Percentiles rank a stretch among this genome's conserved stretches.
These are phyloP conservation scores for Urocyon cinereoargenteus DNA, from an alignment of 2,797 vertebrate species.

Conservation along the genomic window DNA sequence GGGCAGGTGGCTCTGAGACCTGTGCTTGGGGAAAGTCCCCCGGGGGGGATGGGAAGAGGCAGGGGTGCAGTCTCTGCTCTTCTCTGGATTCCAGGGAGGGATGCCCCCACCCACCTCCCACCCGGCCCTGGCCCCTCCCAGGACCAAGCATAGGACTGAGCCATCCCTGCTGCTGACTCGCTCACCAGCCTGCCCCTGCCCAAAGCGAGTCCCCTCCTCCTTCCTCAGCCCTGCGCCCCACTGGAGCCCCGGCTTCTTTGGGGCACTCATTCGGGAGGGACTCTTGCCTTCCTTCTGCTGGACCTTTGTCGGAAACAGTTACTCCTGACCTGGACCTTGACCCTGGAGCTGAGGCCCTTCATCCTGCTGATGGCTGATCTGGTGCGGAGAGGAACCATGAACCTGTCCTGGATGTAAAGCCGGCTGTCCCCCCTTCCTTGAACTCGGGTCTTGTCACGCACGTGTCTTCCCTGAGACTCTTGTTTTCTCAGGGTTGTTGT, in stretches of 20 bases:
- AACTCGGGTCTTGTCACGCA: accelerated
- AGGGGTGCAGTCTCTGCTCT: neutral
- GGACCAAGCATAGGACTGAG: accelerated
- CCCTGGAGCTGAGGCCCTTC: neutral
- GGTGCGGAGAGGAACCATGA: neutral
- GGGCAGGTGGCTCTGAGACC: neutral
- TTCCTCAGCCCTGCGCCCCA: neutral
- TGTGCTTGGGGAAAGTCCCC: neutral
- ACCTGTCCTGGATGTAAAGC: neutral
- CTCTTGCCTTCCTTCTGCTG: neutral
- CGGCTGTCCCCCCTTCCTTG: neutral
- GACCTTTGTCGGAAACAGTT: neutral
- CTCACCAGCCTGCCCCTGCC: neutral
- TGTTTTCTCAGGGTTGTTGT: neutral
- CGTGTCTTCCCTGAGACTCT: neutral
- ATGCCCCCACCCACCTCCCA: accelerated
- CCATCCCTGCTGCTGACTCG: neutral
- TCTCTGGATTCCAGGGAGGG: neutral
- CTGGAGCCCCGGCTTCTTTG: accelerated
- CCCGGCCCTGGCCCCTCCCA: too few relatives aligned
- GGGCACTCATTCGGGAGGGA: too few relatives aligned
- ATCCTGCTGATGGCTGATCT: neutral
- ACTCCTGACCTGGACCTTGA: neutral
- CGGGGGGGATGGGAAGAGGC: neutral
- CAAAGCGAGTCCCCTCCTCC: neutral